A percentile compares a stretch with the other conserved stretches of the same genome.
These are phyloP conservation scores for Imbricaverruca yamaguchii DNA, from an alignment of 2,888 invertebrate species.

Conservation along the genomic window DNA sequence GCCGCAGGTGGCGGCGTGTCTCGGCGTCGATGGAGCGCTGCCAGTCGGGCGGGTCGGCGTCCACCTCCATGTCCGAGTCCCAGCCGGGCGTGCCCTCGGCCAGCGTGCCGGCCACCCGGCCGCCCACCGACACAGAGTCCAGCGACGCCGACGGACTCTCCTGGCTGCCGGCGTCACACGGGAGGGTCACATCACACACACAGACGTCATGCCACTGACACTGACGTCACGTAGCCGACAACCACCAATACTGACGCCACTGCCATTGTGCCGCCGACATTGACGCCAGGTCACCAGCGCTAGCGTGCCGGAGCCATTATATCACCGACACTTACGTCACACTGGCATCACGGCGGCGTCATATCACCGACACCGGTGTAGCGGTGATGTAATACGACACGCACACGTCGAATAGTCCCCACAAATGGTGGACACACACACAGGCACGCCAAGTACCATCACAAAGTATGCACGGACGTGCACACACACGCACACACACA, in stretches of 20 bases:
- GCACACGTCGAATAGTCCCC: no score
- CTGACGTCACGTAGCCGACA: no score
- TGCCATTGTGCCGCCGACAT: no score
- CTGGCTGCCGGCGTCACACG: neutral
- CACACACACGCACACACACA: no score
- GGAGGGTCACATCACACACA: neutral
- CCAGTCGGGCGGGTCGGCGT: constrained; percentile 68
- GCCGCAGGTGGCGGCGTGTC: constrained; percentile 60
- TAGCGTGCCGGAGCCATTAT: no score
- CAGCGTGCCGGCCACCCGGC: constrained; percentile 7
- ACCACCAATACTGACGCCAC: no score
- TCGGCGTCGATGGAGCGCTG: constrained; percentile 68
- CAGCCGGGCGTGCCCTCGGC: constrained; percentile 16
- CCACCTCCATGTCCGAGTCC: constrained; percentile 54
- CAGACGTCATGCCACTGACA: neutral
- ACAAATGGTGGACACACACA: no score
- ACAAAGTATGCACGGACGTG: no score
- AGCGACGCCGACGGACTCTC: constrained; percentile 20
- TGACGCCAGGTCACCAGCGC: neutral
- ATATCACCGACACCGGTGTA: neutral
- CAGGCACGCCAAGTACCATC: no score
- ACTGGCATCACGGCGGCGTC: neutral
- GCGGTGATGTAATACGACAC: no score
- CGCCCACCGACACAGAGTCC: constrained; percentile 11
- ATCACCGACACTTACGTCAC: neutral